phyloP scores from a whole-genome alignment of 2,888 invertebrate species.

The Drosophila prostipennis region DNA sequence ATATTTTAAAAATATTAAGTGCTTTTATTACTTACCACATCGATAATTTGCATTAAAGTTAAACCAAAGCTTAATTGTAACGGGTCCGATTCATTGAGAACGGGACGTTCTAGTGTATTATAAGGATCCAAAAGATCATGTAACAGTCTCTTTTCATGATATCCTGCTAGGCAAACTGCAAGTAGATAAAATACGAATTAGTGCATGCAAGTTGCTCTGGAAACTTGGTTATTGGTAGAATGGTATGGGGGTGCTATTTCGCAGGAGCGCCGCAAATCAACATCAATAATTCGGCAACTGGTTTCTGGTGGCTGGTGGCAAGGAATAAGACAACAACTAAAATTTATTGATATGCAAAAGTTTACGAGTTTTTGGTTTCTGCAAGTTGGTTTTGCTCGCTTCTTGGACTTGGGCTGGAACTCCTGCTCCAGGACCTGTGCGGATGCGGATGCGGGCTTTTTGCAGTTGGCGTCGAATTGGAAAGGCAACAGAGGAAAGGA shows the following conservation, averaged over 20 bases:
- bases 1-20: too few species aligned
- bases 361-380: constrained; percentile 68
- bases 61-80: constrained; percentile 97
- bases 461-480: constrained; percentile 38
- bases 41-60: constrained; percentile 98
- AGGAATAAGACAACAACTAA: constrained; percentile 27
- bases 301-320: constrained; percentile 26
- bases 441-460: constrained; percentile 48
- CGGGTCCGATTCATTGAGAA: constrained; percentile 98
- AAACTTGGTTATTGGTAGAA: not conserved
- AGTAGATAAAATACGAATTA: constrained; percentile 56
- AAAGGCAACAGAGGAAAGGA: constrained; percentile 32
- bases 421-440: constrained; percentile 6
- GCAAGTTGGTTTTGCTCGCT: constrained; percentile 46
- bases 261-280: constrained; percentile 73
- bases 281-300: constrained; percentile 72
- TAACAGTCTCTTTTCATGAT: constrained; percentile 96
- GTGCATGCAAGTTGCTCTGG: too few species aligned
- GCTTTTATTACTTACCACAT: constrained; percentile 90
- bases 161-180: constrained; percentile 88
- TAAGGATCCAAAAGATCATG: constrained; percentile 96
- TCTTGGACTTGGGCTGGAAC: constrained; percentile 34
- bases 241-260: constrained; percentile 23
- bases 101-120: constrained; percentile 97
- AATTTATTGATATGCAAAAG: constrained; percentile 80